These are phyloP conservation scores for Tringa solitaria DNA, from an alignment of 2,113 vertebrate genomes.

Conservation along the genomic window DNA sequence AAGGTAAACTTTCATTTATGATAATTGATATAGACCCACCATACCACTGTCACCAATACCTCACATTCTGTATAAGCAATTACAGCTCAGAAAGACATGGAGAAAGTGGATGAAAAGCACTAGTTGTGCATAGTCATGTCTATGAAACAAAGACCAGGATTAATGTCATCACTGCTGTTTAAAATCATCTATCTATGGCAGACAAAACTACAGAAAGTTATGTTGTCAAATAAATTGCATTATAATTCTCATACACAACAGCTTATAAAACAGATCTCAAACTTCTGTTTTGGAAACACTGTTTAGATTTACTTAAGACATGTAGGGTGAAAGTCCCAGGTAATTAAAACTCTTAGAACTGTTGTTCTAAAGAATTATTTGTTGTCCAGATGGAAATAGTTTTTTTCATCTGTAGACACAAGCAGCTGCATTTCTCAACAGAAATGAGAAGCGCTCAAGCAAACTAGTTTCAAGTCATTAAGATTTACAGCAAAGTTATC, in stretches of 20 bases:
- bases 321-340: neutral
- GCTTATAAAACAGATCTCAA: neutral
- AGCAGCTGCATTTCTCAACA: neutral
- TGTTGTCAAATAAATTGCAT: neutral
- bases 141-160: neutral
- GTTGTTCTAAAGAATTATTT: too few species aligned
- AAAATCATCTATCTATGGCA: neutral
- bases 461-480: neutral
- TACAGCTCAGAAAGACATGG: neutral
- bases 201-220: neutral
- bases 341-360: neutral
- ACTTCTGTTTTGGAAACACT: neutral
- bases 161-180: neutral
- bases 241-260: neutral
- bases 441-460: neutral
- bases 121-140: neutral
- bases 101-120: neutral
- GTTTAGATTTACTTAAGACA: neutral
- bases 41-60: neutral
- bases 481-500: neutral
- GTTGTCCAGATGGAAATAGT: neutral
- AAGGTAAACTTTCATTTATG: neutral
- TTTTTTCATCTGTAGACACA: neutral
- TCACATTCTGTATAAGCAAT: neutral
- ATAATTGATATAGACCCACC: neutral